phyloP scores from a whole-genome alignment of 1,140 invertebrate species.

The Drosophila tropicalis region DNA sequence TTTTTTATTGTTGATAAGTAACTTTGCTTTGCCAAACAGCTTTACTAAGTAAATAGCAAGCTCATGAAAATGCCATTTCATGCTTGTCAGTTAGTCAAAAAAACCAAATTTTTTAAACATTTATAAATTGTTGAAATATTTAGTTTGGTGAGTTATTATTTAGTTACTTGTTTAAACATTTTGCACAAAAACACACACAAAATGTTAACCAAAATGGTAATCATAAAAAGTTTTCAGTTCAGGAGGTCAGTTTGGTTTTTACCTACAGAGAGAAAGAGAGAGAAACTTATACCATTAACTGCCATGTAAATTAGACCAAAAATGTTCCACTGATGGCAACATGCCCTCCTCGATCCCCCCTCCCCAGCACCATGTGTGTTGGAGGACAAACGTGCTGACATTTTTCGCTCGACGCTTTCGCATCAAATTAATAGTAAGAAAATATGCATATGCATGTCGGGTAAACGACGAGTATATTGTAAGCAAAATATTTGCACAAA shows the following conservation, averaged over 20 bases:
- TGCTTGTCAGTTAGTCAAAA: neutral
- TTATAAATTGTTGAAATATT: constrained; percentile 3
- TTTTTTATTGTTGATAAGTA: neutral
- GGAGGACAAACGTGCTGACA: constrained; percentile 55
- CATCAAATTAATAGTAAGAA: constrained; percentile 67
- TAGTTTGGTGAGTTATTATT: neutral
- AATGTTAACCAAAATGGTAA: neutral
- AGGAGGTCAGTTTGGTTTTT: neutral
- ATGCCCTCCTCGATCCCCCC: neutral
- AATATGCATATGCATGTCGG: constrained; percentile 67
- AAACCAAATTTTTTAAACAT: neutral
- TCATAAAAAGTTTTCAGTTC: neutral
- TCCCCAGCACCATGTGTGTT: neutral
- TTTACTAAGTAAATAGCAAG: neutral
- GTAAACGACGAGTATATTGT: constrained; percentile 61
- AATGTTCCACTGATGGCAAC: neutral
- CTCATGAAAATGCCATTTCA: neutral
- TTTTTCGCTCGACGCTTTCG: constrained; percentile 53
- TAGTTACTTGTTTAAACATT: neutral
- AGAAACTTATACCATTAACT: constrained; percentile 3
- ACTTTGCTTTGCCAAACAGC: too few relatives aligned
- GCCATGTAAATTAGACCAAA: constrained; percentile 15
- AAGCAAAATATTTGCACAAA: constrained; percentile 60
- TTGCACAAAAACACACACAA: neutral
- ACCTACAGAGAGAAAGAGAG: neutral